Percentiles rank a stretch among this genome's conserved stretches.
phyloP scores from a whole-genome alignment of 2,797 vertebrate genomes.

The Enteromius anoplus region DNA sequence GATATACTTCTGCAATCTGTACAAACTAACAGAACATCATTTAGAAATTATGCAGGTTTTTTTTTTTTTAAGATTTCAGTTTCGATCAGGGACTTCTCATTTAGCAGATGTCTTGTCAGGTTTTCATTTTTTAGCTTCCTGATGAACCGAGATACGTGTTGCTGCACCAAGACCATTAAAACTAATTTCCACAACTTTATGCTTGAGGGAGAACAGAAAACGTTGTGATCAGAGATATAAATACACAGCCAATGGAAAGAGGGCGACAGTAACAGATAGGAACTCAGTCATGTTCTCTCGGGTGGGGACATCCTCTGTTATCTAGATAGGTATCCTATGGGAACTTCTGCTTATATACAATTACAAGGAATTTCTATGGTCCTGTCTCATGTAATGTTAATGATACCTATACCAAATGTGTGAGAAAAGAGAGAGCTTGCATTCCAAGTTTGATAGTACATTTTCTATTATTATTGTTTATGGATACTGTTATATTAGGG shows the following conservation, averaged over 20 bases:
- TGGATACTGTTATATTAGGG: neutral
- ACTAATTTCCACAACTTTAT: slow-evolving; percentile 19
- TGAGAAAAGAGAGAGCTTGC: neutral
- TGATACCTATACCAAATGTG: neutral
- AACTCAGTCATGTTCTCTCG: neutral
- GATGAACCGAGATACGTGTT: neutral
- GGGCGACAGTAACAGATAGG: neutral
- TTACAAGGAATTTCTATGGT: neutral
- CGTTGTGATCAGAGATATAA: slow-evolving; percentile 16
- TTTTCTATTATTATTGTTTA: neutral
- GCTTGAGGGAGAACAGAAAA: neutral
- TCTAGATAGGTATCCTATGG: slow-evolving; percentile 2
- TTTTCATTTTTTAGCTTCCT: neutral
- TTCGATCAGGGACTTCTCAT: neutral
- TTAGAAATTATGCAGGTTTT: neutral
- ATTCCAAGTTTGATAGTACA: too few relatives aligned
- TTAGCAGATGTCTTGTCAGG: neutral
- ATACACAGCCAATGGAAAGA: slow-evolving; percentile 15
- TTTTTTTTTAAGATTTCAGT: too few relatives aligned
- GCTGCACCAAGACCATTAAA: slow-evolving; percentile 22
- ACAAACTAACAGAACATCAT: neutral
- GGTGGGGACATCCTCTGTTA: slow-evolving; percentile 47
- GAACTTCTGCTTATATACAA: slow-evolving; percentile 6
- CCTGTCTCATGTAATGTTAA: neutral
- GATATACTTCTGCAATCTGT: neutral